Evolutionary conservation across 2,888 invertebrate genomes (phyloP).

Genomic region (Dicycla oo): DNA sequence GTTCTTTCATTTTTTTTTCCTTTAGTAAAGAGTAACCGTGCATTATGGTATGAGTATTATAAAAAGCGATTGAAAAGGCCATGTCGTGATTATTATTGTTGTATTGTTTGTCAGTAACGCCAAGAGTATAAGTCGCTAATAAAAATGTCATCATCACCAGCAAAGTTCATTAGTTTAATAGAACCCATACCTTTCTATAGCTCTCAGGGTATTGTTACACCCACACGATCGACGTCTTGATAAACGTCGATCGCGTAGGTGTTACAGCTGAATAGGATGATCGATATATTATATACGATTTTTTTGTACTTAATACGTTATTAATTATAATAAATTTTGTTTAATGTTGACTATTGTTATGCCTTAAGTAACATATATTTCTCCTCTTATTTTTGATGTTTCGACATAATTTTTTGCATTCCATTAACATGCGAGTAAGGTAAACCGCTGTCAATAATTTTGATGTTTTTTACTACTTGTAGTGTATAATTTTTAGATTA

Average conservation of each 20-base stretch:
- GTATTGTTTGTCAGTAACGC: conserved; percentile 5
- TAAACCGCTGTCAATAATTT: not conserved
- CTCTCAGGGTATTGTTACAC: not conserved
- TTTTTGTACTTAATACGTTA: too few species aligned
- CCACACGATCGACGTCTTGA: conserved; percentile 1
- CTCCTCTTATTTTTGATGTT: not conserved
- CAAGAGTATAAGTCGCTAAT: too few species aligned
- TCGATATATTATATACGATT: not conserved
- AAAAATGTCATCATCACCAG: not conserved
- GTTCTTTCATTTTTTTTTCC: conserved; percentile 34
- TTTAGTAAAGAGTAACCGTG: conserved; percentile 35
- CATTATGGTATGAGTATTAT: conserved; percentile 29
- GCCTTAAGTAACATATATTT: not conserved
- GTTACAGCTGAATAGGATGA: not conserved
- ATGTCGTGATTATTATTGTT: conserved; percentile 18
- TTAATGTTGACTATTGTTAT: not conserved
- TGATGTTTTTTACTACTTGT: not conserved
- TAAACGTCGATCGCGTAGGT: not conserved
- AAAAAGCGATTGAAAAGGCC: conserved; percentile 15
- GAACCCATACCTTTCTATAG: not conserved
- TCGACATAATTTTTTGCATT: not conserved
- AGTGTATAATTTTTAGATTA: not conserved
- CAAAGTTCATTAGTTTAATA: not conserved
- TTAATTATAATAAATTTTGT: not conserved
- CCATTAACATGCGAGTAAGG: too few species aligned